Conservation (phyloP, 92 coral and sea anemone species). For the Parazoanthus darwini region DNA sequence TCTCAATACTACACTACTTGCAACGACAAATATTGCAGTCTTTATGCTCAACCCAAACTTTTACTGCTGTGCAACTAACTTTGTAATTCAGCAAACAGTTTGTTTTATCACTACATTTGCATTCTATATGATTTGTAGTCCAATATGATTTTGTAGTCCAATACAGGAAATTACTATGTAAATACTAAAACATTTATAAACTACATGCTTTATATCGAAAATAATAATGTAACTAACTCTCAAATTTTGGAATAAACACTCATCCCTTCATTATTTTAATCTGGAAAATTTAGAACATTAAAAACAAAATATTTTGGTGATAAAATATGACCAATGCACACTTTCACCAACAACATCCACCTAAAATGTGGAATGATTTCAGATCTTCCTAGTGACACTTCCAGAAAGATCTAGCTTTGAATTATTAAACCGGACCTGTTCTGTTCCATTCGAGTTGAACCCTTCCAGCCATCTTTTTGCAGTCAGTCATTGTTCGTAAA, state of each 20-base stretch:
- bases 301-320: background rate
- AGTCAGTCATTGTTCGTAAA: background rate
- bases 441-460: background rate
- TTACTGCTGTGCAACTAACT: too few species aligned
- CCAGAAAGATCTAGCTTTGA: background rate
- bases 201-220: background rate
- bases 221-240: background rate
- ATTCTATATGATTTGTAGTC: too few species aligned
- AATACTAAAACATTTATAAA: too few species aligned
- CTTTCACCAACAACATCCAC: background rate
- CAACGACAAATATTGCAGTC: too few species aligned
- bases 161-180: background rate
- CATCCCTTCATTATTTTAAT: background rate
- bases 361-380: background rate
- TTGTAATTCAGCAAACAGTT: background rate
- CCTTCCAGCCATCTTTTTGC: slow-evolving; percentile 1
- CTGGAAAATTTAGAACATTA: background rate
- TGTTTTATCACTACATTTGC: background rate
- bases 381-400: background rate
- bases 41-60: too few species aligned
- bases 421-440: background rate
- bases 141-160: background rate
- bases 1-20: too few species aligned
- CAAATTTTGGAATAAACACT: background rate
- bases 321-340: background rate